Conservation (phyloP, 2,888 invertebrate genomes). For the Lithophane semibrunnea region DNA sequence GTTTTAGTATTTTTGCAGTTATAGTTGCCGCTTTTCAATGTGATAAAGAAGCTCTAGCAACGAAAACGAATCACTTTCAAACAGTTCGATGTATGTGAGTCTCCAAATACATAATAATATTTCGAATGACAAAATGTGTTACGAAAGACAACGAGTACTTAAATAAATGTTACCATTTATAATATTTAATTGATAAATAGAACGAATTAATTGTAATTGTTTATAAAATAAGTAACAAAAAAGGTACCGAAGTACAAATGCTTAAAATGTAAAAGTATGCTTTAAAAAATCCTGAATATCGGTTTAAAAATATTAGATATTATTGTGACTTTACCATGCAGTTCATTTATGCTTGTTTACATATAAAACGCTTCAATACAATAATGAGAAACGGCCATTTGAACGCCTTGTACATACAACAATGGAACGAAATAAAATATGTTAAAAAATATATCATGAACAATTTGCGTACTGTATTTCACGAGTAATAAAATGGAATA, state of each 20-base stretch:
- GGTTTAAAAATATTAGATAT: no score
- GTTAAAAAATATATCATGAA: slow-evolving; percentile 16
- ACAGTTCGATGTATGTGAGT: background rate
- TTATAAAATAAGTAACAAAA: no score
- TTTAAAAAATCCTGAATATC: background rate
- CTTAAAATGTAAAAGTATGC: background rate
- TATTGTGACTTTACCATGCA: no score
- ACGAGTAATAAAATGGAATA: slow-evolving; percentile 31
- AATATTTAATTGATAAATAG: background rate
- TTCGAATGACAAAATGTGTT: background rate
- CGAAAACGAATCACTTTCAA: background rate
- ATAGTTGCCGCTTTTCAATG: no score
- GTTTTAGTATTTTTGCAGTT: no score
- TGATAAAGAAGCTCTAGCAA: background rate
- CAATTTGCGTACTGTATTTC: slow-evolving; percentile 37
- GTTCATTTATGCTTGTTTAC: slow-evolving; percentile 1
- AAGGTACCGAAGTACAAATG: no score
- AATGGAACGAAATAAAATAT: slow-evolving; percentile 19
- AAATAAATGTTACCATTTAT: slow-evolving; percentile 21
- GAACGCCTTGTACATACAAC: background rate
- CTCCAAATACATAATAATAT: background rate
- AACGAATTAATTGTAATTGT: no score
- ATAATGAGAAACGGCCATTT: background rate
- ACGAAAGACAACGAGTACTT: background rate
- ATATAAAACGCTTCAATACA: background rate